These are phyloP conservation scores for Patella caerulea DNA, from an alignment of 2,888 invertebrate species.

Conservation along the genomic window DNA sequence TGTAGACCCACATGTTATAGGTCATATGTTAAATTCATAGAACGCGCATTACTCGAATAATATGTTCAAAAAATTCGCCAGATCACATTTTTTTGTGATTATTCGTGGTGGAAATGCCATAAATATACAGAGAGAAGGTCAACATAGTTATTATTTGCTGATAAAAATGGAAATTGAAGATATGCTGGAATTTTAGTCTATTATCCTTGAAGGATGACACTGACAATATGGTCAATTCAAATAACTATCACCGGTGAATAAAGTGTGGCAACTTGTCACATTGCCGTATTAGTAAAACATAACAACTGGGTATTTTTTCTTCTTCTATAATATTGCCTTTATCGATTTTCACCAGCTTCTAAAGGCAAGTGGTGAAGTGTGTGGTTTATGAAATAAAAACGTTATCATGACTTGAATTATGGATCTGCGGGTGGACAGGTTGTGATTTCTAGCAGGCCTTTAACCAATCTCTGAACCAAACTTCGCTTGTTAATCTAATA, in stretches of 20 bases:
- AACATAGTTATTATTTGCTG: not conserved
- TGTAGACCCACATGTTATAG: too few species aligned
- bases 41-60: too few species aligned
- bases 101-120: too few species aligned
- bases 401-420: constrained; percentile 5
- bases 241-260: not conserved
- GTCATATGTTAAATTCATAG: too few species aligned
- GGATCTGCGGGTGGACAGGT: not conserved
- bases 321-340: not conserved
- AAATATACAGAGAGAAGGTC: too few species aligned
- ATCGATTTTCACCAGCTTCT: constrained; percentile 5
- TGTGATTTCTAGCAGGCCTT: constrained; percentile 4
- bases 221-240: constrained; percentile 4
- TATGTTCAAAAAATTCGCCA: too few species aligned
- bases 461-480: constrained; percentile 2
- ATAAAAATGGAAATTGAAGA: constrained; percentile 5
- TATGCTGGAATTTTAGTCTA: not conserved
- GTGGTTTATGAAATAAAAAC: constrained; percentile 11
- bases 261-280: too few species aligned
- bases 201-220: not conserved
- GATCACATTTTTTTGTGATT: too few species aligned
- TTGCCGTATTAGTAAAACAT: too few species aligned
- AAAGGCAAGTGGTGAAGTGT: not conserved
- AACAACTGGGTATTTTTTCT: not conserved
- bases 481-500: not conserved